These are phyloP conservation scores for Dicaeum eximium DNA, from an alignment of 2,113 vertebrate genomes.

Conservation along the genomic window DNA sequence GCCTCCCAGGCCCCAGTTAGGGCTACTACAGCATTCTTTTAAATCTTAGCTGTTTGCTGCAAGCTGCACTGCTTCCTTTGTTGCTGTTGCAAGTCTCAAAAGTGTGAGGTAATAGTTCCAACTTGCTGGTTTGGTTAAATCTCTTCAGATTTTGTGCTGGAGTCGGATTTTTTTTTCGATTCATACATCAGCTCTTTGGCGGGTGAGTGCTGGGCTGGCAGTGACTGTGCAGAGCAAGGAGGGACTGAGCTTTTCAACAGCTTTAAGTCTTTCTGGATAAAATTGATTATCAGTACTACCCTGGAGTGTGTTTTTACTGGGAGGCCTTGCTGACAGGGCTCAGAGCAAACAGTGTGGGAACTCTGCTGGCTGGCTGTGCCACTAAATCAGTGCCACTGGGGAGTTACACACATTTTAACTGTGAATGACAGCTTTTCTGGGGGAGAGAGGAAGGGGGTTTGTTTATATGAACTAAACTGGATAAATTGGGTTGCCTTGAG, in stretches of 20 bases:
- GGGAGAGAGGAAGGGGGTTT: no score
- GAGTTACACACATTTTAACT: background rate
- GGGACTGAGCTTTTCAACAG: background rate
- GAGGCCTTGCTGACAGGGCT: background rate
- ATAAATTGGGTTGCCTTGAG: background rate
- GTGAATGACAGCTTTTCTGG: background rate
- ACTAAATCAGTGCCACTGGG: background rate
- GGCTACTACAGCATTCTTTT: background rate
- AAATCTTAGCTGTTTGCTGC: background rate
- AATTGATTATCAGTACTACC: accelerated
- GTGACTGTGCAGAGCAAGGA: background rate
- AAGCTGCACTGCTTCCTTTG: background rate
- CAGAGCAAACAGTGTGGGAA: background rate
- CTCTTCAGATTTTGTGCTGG: background rate
- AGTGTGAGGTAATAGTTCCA: background rate
- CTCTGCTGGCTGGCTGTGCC: background rate
- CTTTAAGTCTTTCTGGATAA: background rate
- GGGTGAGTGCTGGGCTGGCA: background rate
- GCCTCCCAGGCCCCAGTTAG: background rate
- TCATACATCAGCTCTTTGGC: background rate
- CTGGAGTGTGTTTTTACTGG: background rate
- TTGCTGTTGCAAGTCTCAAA: background rate
- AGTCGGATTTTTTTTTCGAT: background rate
- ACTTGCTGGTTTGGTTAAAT: background rate
- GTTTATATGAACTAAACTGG: background rate